Base-by-base conservation (phyloP, 1,140 invertebrate species). In the Penaeus chinensis region DNA sequence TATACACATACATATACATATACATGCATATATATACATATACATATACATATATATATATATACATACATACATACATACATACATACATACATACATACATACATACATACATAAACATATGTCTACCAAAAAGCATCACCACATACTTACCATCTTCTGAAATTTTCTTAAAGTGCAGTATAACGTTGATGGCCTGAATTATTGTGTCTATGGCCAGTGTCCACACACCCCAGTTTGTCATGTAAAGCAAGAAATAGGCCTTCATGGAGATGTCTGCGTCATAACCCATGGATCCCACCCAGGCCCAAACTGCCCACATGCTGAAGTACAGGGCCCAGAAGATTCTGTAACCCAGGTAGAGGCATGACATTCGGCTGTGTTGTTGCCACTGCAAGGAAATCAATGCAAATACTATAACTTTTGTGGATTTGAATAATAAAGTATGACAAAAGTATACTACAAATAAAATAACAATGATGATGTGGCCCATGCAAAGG, bases 161-260 rank as follows among this genome's bases (percentile, higher is more conserved):
- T n/a, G 89, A 85, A 65, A 90, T 90, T 60, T 88, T 88, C 61
- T 88, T 88, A 54, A 88, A 82, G 78, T 90, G 89, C 11, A 88
- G 77, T 32, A 87, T 24, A 47, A 90, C 84, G 65, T 90, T 90
- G 20, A 88, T 61, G 13, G 89, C 87, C n/a, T 90, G 89, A 42
- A 90, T 65, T 22, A 83, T 62, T 18, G 89, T 90, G 47, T 90
- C 89, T 54, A 78, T n/a, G 20, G 89, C 89, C 69, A 90, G 65
- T 10, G 81, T 77, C 89, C 89, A 90, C 42, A 90, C 86, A 37
- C 89, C 78, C 89, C 89, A 90, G 84, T 90, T 90, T 20, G 89
- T 90, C 54, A 88, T 71, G 84, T 88, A 90, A 37, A 85, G 54
- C 27, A 84, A 42, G 82, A 88, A 90, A 77, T 88, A 88, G 22